A percentile compares a stretch with the other conserved stretches of the same genome.
Evolutionary conservation across 2,797 vertebrate species (phyloP).

Genomic region (Sebastes itinus): DNA sequence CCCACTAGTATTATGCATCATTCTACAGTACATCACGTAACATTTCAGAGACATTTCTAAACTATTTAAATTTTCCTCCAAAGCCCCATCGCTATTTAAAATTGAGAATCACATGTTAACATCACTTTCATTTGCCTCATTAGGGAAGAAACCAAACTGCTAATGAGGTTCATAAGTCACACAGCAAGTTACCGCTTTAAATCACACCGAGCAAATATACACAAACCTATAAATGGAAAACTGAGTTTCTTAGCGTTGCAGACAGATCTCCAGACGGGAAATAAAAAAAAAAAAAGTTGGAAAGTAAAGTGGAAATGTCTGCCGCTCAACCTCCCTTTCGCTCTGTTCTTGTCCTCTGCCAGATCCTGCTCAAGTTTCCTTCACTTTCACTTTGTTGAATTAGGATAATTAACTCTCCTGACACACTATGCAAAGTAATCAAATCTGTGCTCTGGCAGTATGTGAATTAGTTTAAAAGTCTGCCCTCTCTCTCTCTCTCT

Average conservation of each 20-base stretch:
- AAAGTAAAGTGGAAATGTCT: conserved; percentile 32
- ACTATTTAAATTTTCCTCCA: neutral
- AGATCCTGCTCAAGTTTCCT: conserved; percentile 60
- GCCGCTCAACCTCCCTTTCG: conserved; percentile 8
- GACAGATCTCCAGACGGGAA: neutral
- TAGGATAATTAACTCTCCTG: conserved; percentile 76
- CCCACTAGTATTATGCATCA: neutral
- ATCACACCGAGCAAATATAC: neutral
- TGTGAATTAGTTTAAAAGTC: conserved; percentile 63
- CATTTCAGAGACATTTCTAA: neutral
- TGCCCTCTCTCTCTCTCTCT: neutral
- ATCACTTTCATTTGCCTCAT: conserved; percentile 6
- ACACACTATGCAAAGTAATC: conserved; percentile 68
- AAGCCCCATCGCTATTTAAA: neutral
- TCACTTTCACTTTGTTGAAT: conserved; percentile 70
- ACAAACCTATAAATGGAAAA: conserved; percentile 9
- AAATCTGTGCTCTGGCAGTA: conserved; percentile 55
- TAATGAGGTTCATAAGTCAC: conserved; percentile 6
- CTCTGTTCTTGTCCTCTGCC: conserved; percentile 51
- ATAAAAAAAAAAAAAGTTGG: neutral
- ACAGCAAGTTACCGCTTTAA: neutral
- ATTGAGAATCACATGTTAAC: neutral
- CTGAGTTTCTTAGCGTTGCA: conserved; percentile 1
- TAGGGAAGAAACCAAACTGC: neutral
- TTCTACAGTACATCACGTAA: neutral